Base-by-base conservation (phyloP, 2,888 invertebrate species). In the Azorinus chamasolen region DNA sequence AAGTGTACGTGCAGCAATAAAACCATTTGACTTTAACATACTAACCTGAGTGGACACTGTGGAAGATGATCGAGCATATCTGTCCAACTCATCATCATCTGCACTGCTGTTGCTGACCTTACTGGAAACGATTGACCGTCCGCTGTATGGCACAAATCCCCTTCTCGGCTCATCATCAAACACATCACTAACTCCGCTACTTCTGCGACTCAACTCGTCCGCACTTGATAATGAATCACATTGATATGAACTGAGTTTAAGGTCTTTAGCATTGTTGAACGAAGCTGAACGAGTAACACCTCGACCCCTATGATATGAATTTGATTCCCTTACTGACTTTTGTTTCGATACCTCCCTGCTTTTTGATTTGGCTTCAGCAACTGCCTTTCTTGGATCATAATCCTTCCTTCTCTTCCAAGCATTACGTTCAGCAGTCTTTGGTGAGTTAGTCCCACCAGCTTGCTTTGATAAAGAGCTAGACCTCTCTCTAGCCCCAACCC, bases 331-430 rank as follows among this genome's bases (percentile, higher is more conserved):
- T n/a, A n/a, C n/a, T 45, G 68, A 18, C 70, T 74, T 83, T 16
- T 79, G 59, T 63, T 83, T 80, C 16, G 75, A 50, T n/a, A 61
- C 57, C 16, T 83, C 85, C 62, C 87, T 87, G 24, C 74, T 63
- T 73, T 90, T 90, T 41, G 87, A 82, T 74, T 91, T 91, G 37
- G 91, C 97, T 91, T 97, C 97, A 22, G 97, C 97, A 0, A 98
- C 98, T 39, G 98, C 97, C 92, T 96, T 97, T 95, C 97, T 96
- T 32, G 98, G 98, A 94, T 99, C 98, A 93, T 99, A 99, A 86
- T 97, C 97, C 88, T 98, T 98, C 79, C 99, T 94, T 72, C 98
- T 95, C 91, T 98, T 97, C 98, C 98, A 99, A 94, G 98, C 98
- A 93, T 97, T 95, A 90, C 97, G 96, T 10, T 96, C 95, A 93